phyloP scores from a whole-genome alignment of 2,888 invertebrate genomes.

The Poecilobothrus nobilitatus region DNA sequence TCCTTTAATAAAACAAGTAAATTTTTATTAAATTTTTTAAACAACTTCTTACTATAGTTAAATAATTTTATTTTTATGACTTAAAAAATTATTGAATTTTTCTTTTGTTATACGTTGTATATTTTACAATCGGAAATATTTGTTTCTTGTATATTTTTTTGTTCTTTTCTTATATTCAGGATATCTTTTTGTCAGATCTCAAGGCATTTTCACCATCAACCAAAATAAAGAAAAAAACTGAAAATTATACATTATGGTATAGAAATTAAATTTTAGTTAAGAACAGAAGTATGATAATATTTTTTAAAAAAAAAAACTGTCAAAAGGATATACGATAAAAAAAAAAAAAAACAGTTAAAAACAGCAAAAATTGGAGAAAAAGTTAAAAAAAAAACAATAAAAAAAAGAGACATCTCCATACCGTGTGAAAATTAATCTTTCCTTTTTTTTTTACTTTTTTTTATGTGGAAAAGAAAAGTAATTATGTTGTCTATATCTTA shows the following conservation, averaged over 20 bases:
- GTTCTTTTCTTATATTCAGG: background rate
- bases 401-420: conserved; percentile 12
- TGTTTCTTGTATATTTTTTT: no score
- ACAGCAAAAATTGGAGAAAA: background rate
- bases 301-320: background rate
- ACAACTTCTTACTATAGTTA: no score
- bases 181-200: background rate
- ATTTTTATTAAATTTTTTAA: no score
- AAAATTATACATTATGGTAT: background rate
- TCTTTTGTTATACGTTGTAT: no score
- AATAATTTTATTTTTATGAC: no score
- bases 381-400: background rate
- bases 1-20: no score
- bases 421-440: conserved; percentile 16
- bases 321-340: background rate
- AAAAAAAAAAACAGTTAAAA: background rate
- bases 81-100: no score
- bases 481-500: conserved; percentile 16
- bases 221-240: background rate
- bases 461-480: conserved; percentile 16
- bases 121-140: no score
- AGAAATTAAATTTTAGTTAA: background rate
- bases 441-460: conserved; percentile 10
- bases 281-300: background rate
- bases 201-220: background rate